Evolutionary conservation across 2,113 vertebrate species (phyloP).

Genomic region (Xyrauchen texanus): DNA sequence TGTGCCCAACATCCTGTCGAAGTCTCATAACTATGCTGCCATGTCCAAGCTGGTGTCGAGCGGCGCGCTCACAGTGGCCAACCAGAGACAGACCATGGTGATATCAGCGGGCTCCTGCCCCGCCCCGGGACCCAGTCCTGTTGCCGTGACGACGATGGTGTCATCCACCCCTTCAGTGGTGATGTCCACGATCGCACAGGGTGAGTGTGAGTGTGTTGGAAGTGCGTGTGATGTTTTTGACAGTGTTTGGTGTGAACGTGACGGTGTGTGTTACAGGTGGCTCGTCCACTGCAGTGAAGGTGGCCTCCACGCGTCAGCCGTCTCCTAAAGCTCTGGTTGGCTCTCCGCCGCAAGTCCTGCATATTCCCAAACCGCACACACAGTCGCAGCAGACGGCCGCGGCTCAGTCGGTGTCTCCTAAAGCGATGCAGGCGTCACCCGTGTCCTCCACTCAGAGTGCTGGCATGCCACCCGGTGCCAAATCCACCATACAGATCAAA

Average conservation of each 20-base stretch:
- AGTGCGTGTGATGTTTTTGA: background rate
- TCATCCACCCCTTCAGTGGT: conserved; percentile 89
- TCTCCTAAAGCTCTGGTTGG: conserved; percentile 90
- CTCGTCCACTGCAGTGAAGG: conserved; percentile 87
- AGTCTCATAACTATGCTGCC: conserved; percentile 94
- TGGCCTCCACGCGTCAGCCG: conserved; percentile 86
- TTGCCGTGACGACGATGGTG: conserved; percentile 90
- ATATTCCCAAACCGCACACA: conserved; percentile 81
- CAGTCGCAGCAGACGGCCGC: conserved; percentile 71
- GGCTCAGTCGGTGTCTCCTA: conserved; percentile 67
- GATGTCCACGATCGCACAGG: conserved; percentile 91
- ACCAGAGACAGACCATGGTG: conserved; percentile 91
- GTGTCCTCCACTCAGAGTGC: conserved; percentile 72
- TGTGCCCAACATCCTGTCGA: conserved; percentile 98
- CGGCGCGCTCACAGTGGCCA: conserved; percentile 82
- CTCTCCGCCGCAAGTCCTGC: conserved; percentile 89
- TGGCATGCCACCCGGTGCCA: conserved; percentile 77
- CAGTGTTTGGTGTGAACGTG: background rate
- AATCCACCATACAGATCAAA: conserved; percentile 98
- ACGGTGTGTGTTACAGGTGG: conserved; percentile 60
- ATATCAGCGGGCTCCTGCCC: conserved; percentile 81
- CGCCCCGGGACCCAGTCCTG: conserved; percentile 71
- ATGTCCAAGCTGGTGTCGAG: conserved; percentile 90
- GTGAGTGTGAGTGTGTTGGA: conserved; percentile 67
- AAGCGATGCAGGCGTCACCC: conserved; percentile 76